Conservation (phyloP, 2,113 vertebrate species). For the Forbesichthys agassizii region DNA sequence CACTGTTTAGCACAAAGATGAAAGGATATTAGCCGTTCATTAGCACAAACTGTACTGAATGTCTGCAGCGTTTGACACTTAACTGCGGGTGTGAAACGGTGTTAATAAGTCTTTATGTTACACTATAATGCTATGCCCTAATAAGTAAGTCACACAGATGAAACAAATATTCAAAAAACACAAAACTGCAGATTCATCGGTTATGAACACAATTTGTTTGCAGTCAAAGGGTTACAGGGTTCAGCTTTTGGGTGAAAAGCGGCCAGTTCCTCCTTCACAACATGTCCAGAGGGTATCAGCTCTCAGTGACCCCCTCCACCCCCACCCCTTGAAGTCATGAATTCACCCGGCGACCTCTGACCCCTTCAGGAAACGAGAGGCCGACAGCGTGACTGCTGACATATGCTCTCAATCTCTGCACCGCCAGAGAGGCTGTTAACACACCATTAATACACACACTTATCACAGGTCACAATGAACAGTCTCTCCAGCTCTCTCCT, state of each 20-base stretch:
- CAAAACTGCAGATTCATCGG: background rate
- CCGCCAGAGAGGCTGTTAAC: constrained; percentile 11
- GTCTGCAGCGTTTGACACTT: too few relatives aligned
- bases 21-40: too few relatives aligned
- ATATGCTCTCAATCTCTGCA: constrained; percentile 42
- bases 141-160: background rate
- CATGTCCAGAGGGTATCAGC: background rate
- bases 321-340: constrained; percentile 22
- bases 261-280: background rate
- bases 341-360: constrained; percentile 32
- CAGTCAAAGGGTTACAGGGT: too few relatives aligned
- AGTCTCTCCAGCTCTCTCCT: background rate
- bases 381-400: constrained; percentile 24
- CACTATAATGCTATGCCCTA: background rate
- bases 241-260: background rate
- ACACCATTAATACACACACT: background rate
- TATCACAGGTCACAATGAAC: background rate
- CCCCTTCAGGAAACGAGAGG: constrained; percentile 31
- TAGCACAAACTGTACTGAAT: too few relatives aligned
- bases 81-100: too few relatives aligned
- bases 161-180: background rate
- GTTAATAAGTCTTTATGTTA: background rate
- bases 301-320: constrained; percentile 7
- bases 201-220: background rate
- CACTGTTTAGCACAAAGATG: too few relatives aligned